Conservation (phyloP, 2,888 invertebrate species). For the Plutella xylostella region DNA sequence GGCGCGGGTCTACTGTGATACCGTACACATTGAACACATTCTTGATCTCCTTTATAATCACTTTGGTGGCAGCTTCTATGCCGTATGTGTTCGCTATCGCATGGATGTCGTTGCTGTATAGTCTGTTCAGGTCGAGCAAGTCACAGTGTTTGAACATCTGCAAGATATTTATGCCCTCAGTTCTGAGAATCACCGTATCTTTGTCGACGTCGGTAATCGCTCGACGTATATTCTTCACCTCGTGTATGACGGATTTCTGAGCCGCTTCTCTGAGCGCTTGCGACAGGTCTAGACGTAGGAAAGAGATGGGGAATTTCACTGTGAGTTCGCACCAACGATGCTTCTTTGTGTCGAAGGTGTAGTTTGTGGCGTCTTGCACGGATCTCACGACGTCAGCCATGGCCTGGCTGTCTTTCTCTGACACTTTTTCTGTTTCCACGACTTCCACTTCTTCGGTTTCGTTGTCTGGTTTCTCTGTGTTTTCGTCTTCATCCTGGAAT, state of each 20-base stretch:
- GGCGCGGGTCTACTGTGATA: slow-evolving; percentile 93
- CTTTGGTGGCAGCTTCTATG: slow-evolving; percentile 94
- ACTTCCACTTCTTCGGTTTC: slow-evolving; percentile 34
- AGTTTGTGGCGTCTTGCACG: slow-evolving; percentile 66
- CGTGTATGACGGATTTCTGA: slow-evolving; percentile 79
- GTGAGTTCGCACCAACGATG: slow-evolving; percentile 88
- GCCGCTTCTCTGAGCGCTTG: slow-evolving; percentile 79
- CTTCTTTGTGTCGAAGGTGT: slow-evolving; percentile 81
- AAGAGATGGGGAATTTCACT: slow-evolving; percentile 72
- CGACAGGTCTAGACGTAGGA: slow-evolving; percentile 75
- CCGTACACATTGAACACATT: slow-evolving; percentile 98
- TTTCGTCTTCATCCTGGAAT: slow-evolving; percentile 29
- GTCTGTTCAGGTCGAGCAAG: slow-evolving; percentile 80
- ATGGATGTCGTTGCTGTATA: slow-evolving; percentile 96
- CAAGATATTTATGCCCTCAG: slow-evolving; percentile 94
- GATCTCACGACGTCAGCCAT: slow-evolving; percentile 49
- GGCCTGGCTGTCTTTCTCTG: slow-evolving; percentile 34
- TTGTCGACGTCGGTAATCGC: slow-evolving; percentile 84
- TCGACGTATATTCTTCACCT: slow-evolving; percentile 83
- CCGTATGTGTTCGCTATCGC: slow-evolving; percentile 92
- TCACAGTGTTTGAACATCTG: slow-evolving; percentile 89
- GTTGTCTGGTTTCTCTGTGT: slow-evolving; percentile 20
- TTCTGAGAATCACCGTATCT: slow-evolving; percentile 79
- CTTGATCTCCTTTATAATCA: slow-evolving; percentile 93
- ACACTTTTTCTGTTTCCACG: slow-evolving; percentile 32